Conservation (phyloP, 1,140 invertebrate genomes). For the Aphaenogaster rudis region DNA sequence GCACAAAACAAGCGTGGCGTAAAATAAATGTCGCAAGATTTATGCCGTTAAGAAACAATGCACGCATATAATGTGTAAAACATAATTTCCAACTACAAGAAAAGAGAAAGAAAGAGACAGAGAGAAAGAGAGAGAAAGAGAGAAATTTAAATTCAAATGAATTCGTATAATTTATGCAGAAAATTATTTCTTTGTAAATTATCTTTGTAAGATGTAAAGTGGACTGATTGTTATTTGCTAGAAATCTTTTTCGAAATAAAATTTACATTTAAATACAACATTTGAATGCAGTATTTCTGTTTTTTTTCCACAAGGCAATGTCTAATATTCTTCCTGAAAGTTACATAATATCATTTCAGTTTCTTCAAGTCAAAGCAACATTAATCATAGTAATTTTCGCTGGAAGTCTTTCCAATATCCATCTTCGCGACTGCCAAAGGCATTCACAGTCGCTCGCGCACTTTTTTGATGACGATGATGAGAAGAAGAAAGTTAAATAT, state of each 20-base stretch:
- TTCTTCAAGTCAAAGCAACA: constrained; percentile 32
- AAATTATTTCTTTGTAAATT: not conserved
- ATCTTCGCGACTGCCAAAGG: constrained; percentile 1
- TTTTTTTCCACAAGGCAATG: not conserved
- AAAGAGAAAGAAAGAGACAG: not conserved
- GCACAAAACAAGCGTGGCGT: not conserved
- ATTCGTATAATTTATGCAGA: not conserved
- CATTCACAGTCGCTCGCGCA: not conserved
- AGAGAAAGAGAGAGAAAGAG: not conserved
- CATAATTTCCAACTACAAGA: not conserved
- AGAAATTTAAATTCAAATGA: not conserved
- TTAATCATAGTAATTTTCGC: constrained; percentile 44
- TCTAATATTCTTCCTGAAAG: constrained; percentile 44
- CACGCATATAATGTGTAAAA: not conserved
- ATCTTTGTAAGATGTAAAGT: not conserved
- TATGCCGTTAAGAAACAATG: not conserved
- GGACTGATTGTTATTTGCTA: constrained; percentile 11
- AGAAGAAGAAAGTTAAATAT: constrained; percentile 15
- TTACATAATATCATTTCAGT: constrained; percentile 26
- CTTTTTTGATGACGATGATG: not conserved
- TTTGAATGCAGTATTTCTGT: not conserved
- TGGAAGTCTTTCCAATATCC: constrained; percentile 39
- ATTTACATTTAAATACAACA: constrained; percentile 24
- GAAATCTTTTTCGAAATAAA: not conserved
- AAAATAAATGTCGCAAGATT: constrained; percentile 9